Evolutionary conservation across 1,140 invertebrate species (phyloP).

Genomic region (Drosophila pseudoananassae): DNA sequence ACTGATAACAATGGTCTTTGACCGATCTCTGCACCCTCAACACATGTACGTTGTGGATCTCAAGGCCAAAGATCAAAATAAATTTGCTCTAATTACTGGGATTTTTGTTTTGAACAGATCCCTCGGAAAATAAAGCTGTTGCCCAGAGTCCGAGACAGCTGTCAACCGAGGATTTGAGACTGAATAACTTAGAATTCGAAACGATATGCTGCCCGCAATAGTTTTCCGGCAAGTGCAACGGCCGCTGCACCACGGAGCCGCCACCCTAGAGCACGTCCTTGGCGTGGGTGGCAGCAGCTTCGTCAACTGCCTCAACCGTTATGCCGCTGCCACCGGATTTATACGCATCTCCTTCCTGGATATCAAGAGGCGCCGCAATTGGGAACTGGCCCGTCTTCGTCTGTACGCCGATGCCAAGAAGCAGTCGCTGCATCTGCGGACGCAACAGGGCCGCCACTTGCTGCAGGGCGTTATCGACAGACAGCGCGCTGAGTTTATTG

Average conservation of each 20-base stretch:
- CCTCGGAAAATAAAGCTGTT: background rate
- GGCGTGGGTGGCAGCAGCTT: constrained; percentile 59
- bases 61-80: constrained; percentile 31
- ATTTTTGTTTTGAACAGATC: constrained; percentile 21
- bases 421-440: constrained; percentile 69
- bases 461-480: constrained; percentile 86
- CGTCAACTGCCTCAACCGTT: constrained; percentile 76
- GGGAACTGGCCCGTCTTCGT: constrained; percentile 71
- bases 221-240: constrained; percentile 74
- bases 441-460: constrained; percentile 84
- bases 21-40: constrained; percentile 9
- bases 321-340: constrained; percentile 79
- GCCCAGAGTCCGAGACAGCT: constrained; percentile 7
- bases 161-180: constrained; percentile 7
- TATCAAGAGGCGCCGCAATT: constrained; percentile 72
- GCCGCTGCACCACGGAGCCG: constrained; percentile 57
- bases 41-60: constrained; percentile 1
- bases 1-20: constrained; percentile 24
- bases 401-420: constrained; percentile 78
- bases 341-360: constrained; percentile 79
- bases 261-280: constrained; percentile 65
- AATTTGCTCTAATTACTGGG: constrained; percentile 8
- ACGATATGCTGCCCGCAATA: constrained; percentile 70
- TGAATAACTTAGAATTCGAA: background rate
- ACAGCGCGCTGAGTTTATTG: constrained; percentile 86